Evolutionary conservation across 2,797 vertebrate species (phyloP).

Genomic region (Phoxinus dragarum): DNA sequence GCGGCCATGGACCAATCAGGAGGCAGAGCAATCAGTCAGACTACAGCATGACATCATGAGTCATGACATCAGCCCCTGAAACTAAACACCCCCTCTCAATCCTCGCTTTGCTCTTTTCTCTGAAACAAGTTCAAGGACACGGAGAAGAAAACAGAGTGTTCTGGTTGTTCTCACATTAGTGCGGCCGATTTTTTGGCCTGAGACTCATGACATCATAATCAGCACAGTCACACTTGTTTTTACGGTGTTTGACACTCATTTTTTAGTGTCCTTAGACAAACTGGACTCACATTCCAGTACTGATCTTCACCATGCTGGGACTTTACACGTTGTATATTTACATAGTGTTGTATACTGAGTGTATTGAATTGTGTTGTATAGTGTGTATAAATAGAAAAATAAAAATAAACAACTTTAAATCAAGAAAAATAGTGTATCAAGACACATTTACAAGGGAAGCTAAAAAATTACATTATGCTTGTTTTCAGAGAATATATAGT

Average conservation of each 20-base stretch:
- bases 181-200: conserved; percentile 67
- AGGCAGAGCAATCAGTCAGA: conserved; percentile 37
- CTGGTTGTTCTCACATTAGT: conserved; percentile 75
- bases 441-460: background rate
- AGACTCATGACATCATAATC: conserved; percentile 27
- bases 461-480: background rate
- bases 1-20: conserved; percentile 21
- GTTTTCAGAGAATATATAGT: background rate
- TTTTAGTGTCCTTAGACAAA: background rate
- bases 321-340: background rate
- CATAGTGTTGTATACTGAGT: conserved; percentile 40
- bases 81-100: conserved; percentile 60
- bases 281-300: background rate
- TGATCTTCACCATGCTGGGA: background rate
- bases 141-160: conserved; percentile 36
- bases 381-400: background rate
- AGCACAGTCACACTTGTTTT: background rate
- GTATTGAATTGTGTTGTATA: conserved; percentile 55
- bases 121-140: conserved; percentile 33
- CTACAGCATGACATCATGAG: conserved; percentile 64
- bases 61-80: conserved; percentile 75
- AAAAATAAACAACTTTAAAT: background rate
- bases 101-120: conserved; percentile 42
- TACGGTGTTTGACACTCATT: background rate
- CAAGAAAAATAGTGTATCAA: background rate